phyloP scores from a whole-genome alignment of 2,113 vertebrate genomes.

The Pseudorasbora parva region DNA sequence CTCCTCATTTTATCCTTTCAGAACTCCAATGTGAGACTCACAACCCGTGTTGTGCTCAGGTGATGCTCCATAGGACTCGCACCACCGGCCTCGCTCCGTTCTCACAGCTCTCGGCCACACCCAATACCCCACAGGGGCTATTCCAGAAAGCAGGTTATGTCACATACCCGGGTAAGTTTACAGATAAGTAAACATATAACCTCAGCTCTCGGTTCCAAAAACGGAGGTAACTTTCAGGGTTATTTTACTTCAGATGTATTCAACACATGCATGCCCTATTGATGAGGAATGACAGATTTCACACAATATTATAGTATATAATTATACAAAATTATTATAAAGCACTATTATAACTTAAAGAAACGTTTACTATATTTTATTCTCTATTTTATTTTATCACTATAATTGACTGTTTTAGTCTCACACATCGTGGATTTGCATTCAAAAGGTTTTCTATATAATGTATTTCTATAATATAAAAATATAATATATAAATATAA shows the following conservation, averaged over 20 bases:
- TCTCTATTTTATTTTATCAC: no score
- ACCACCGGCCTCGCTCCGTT: no score
- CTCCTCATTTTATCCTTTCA: no score
- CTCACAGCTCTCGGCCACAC: no score
- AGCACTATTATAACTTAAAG: background rate
- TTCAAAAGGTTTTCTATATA: background rate
- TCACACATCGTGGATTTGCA: no score
- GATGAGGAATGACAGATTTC: background rate
- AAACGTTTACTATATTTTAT: background rate
- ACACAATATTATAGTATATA: background rate
- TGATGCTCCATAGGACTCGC: background rate
- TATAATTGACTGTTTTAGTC: no score
- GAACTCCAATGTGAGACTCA: no score
- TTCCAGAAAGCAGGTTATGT: conserved; percentile 17
- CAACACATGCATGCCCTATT: background rate
- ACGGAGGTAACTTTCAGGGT: background rate
- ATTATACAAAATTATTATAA: background rate
- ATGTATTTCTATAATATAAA: background rate
- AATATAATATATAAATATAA: background rate
- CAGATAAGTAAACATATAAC: background rate
- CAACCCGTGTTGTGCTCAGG: no score
- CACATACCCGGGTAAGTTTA: background rate
- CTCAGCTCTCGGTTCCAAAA: background rate
- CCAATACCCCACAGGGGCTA: background rate
- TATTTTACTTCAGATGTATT: background rate